Base-by-base conservation (phyloP, 2,113 vertebrate species). In the Sinosuthora webbiana region DNA sequence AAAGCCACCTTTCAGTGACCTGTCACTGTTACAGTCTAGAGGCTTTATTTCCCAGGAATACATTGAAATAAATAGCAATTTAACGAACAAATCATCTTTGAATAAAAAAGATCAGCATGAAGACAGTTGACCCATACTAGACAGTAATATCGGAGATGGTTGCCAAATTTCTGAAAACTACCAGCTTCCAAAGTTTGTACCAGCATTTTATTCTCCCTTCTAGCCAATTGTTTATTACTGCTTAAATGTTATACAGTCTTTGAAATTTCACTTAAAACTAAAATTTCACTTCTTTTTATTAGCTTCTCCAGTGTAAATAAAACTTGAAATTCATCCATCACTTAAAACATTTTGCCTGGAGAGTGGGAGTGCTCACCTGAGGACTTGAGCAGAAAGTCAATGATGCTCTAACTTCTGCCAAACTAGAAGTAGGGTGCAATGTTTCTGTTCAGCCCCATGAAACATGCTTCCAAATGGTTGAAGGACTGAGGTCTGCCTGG, bases 31-130 rank as follows among this genome's bases (percentile, higher is more conserved):
- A 73, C 0, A 7, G 39, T 30, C 39, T 67, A 39, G 35, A 83
- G 35, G n/a, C 39, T 83, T 73, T 13, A 33, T 90, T 95, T 95
- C 27, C 37, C 42, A 94, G 45, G 35, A 80, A 91, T 22, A 47
- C 11, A 37, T 16, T 62, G 35, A 82, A 84, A 87, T 79, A 62
- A 62, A 89, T 24, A 65, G 25, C 23, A 42, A 74, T 83, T 83
- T 85, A 56, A 83, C 79, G 44, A 91, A 75, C 14, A 82, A 90
- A 85, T 47, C 7, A 47, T 83, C 31, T 37, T 6, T 30, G n/a
- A 5, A 0, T 22, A 39, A n/a, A 45, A 62, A 45, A 37, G 5
- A 75, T 57, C 25, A 41, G 4, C 45, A 35, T 13, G 16, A 74
- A 67, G 45, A 80, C 4, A 53, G 69, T 60, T 82, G 57, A 49